Percentiles rank a stretch among this genome's conserved stretches.
phyloP scores from a whole-genome alignment of 2,113 vertebrate species.

The Dicerorhinus sumatrensis region DNA sequence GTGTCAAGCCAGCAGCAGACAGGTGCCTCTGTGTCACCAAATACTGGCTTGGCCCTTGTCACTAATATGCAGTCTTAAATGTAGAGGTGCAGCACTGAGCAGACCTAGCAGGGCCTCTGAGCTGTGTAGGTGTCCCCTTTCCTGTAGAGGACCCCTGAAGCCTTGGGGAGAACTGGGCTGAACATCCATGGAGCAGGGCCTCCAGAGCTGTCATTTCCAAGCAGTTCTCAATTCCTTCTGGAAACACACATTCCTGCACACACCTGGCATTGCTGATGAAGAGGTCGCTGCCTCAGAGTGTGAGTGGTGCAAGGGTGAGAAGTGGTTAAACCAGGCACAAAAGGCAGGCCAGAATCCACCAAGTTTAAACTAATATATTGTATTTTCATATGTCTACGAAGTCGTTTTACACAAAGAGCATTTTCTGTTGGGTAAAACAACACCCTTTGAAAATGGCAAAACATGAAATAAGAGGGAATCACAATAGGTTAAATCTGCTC shows the following conservation, averaged over 20 bases:
- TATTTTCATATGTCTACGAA: not conserved
- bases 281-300: not conserved
- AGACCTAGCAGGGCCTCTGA: not conserved
- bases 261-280: not conserved
- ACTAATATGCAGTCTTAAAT: not conserved
- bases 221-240: not conserved
- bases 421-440: not conserved
- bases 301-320: not conserved
- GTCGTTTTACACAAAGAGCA: constrained; percentile 52
- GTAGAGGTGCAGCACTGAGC: not conserved
- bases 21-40: not conserved
- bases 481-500: constrained; percentile 48
- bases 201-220: not conserved
- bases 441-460: constrained; percentile 50
- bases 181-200: not conserved
- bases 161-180: not conserved
- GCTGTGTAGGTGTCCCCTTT: not conserved
- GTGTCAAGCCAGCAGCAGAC: not conserved
- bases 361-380: not conserved
- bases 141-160: not conserved
- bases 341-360: not conserved
- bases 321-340: not conserved
- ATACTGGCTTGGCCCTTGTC: not conserved
- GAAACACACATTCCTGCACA: not conserved
- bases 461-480: constrained; percentile 42